phyloP scores from a whole-genome alignment of 2,113 vertebrate genomes.

The Sylvicapra grimmia region DNA sequence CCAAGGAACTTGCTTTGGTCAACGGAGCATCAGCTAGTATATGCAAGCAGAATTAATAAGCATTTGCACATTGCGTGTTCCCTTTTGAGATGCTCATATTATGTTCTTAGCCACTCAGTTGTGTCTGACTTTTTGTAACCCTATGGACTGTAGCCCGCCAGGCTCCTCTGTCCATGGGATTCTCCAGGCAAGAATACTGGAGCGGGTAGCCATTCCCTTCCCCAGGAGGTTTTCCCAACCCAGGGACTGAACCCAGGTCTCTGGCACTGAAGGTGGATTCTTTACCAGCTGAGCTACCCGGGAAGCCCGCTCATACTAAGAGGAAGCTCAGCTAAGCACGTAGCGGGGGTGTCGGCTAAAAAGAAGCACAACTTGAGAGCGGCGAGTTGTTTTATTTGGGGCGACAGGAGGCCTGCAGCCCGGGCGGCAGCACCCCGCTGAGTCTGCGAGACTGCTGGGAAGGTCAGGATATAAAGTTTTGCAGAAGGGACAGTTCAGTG shows the following conservation, averaged over 20 bases:
- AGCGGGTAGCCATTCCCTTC: neutral
- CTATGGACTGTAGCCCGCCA: neutral
- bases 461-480: rapidly evolving
- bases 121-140: rapidly evolving
- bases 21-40: neutral
- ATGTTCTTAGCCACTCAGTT: neutral
- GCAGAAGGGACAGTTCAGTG: neutral
- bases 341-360: rapidly evolving
- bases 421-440: neutral
- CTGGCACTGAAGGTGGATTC: neutral
- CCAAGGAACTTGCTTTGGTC: neutral
- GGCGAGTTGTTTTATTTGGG: neutral
- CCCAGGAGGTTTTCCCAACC: neutral
- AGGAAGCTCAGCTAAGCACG: neutral
- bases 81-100: neutral
- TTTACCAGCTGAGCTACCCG: neutral
- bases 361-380: neutral
- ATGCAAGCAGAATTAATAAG: neutral
- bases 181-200: neutral
- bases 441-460: neutral
- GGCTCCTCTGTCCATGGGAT: neutral
- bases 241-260: neutral
- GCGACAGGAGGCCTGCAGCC: neutral
- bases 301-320: neutral
- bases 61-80: neutral